Evolutionary conservation across 2,888 invertebrate species (phyloP), one percentile per base, ranked within the genome.

Genomic region (Ferdinandea cuprea): DNA sequence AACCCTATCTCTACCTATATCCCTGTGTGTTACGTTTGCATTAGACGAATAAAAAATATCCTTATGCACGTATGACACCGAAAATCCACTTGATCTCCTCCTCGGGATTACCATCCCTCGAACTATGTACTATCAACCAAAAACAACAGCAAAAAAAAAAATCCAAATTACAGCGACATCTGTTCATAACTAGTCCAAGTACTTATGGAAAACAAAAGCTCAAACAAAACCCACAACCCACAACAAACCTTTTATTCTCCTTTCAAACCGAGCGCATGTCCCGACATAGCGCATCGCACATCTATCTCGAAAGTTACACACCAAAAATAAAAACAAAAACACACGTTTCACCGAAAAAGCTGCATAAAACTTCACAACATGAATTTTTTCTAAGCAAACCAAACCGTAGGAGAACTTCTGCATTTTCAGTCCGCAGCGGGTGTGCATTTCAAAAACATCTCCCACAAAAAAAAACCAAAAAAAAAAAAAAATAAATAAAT

Each of bases 381-480:
- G 30, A 77, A 44, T 44, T 54, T 66, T 59, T 72, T 59, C 28
- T 54, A 63, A 68, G 48, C 78, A 66, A 61, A 30, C 61, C 48
- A 56, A 56, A 28, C 59, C 48, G 68, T 76, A 59, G 46, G 59
- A 59, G 68, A 76, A 83, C 86, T 88, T 86, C 89, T 88, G 87
- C 87, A 87, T 86, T 87, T 87, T 90, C 89, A 90, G 90, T 90
- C 90, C 89, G 88, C 88, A 88, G 89, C 90, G 89, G 88, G 90
- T 89, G 89, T 89, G 90, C 90, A 89, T 88, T 88, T 88, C 86
- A 89, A 88, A 87, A 90, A 87, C 89, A 90, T 78, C 83, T 83
- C 68, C 72, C 61, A 83, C 50, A 68, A 44, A 42, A 72, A 32
- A n/a, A 54, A n/a, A n/a, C n/a, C n/a, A n/a, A n/a, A n/a, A n/a